Base-by-base conservation (phyloP, 2,797 vertebrate genomes). In the Sebastes oblongus region DNA sequence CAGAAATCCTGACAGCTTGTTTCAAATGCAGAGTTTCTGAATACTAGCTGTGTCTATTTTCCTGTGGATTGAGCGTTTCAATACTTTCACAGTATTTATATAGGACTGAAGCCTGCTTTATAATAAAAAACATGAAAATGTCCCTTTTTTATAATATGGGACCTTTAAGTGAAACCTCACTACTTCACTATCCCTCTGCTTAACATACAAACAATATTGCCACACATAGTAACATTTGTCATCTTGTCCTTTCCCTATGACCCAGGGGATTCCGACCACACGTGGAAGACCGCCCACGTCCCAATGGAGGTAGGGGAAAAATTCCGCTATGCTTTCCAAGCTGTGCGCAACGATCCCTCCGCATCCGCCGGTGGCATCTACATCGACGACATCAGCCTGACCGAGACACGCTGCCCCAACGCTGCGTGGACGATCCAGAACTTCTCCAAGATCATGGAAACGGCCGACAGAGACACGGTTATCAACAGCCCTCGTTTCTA, bases 241-340 rank as follows among this genome's bases (percentile, higher is more conserved):
- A 7, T 30, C 10, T 39, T 62, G 4, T 74, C 6, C 11, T 62
- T 59, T 69, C 5, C 9, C 66, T 74, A 24, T 65, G 52, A 14
- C 25, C 8, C 78, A 94, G 93, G 75, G 2, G 77, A 86, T 75
- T 56, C 73, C 3, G 95, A 96, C 83, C 84, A 93, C 24, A 80
- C 82, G 1, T 99, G 98, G 98, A 97, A 97, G 90, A 97, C 98
- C 25, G 96, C 94, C 27, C 97, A 98, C 0, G 95, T 98, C 39
- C 94, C 95, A 3, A 77, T 99, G 80, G 93, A 90, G 0, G 94
- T 95, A 2, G 94, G 93, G 36, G 94, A 81, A 77, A 98, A 98
- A 78, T 99, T 98, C 88, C 97, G 97, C 61, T 99, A 98, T 56
- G 64, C 95, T 39, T 98, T 98, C 93, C 97, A 98, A 88, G 98